Percentiles rank a stretch among this genome's conserved stretches.
These are phyloP conservation scores for Physocephala rufipes DNA, from an alignment of 2,888 invertebrate genomes.

Conservation along the genomic window DNA sequence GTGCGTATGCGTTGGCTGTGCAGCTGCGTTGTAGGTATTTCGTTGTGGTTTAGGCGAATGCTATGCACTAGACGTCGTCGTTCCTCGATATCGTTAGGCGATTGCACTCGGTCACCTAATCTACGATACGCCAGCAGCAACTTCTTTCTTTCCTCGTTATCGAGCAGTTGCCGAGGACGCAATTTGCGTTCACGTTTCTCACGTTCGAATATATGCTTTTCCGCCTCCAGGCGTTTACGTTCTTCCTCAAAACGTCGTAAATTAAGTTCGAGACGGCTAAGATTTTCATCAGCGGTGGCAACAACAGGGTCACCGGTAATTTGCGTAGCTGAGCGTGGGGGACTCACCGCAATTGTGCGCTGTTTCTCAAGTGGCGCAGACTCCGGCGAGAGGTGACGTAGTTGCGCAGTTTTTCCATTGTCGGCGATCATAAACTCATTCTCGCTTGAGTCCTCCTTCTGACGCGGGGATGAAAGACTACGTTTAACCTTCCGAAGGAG, in stretches of 20 bases:
- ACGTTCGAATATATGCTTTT: conserved; percentile 66
- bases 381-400: conserved; percentile 6
- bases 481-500: conserved; percentile 56
- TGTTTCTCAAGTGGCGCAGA: background rate
- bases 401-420: background rate
- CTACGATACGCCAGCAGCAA: conserved; percentile 61
- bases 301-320: conserved; percentile 19
- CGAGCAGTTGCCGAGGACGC: conserved; percentile 60
- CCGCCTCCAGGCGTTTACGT: conserved; percentile 65
- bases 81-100: conserved; percentile 59
- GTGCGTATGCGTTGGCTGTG: conserved; percentile 34
- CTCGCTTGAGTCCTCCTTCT: conserved; percentile 62
- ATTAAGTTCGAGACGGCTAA: conserved; percentile 61
- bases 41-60: conserved; percentile 55
- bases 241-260: conserved; percentile 63
- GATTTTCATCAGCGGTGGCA: conserved; percentile 48
- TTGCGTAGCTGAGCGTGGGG: background rate
- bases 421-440: conserved; percentile 42
- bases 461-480: conserved; percentile 63
- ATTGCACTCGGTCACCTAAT: conserved; percentile 56
- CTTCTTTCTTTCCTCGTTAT: conserved; percentile 61
- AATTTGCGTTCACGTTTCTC: conserved; percentile 68
- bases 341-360: background rate
- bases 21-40: conserved; percentile 46
- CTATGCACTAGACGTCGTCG: conserved; percentile 58